Base-by-base conservation (phyloP, 1,140 invertebrate species). In the Adelges cooleyi region DNA sequence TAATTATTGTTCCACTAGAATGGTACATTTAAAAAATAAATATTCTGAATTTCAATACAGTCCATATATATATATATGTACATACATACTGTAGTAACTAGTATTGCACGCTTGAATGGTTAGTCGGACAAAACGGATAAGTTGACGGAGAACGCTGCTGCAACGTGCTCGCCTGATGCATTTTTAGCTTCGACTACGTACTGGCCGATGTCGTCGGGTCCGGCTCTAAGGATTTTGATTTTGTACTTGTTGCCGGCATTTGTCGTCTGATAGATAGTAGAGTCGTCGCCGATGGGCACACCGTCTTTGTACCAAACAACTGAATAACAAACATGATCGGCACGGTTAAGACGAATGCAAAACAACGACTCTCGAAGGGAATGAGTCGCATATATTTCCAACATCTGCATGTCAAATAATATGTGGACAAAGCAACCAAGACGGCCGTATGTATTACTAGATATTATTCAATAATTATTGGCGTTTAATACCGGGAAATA, bases 231-330 rank as follows among this genome's bases (percentile, higher is more conserved):
- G 67, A 96, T 88, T 67, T 80, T 79, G 65, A 84, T 75, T 71
- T 84, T 81, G 69, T 92, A 84, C 69, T 85, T 90, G 52, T 84
- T 84, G 68, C 83, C 85, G 70, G 90, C 85, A 74, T 86, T 84
- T 40, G 82, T 86, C 75, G 92, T 90, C 70, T 84, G 85, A 74
- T 90, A 92, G 74, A 86, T 82, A 38, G 82, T 79, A 48, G 84
- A 86, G 65, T 78, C 77, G 70, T 87, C 86, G 69, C 90, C 82
- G 59, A 92, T 80, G 49, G 85, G 83, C 73, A 93, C 90, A 69
- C 88, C 88, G 77, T 95, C 93, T 77, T 95, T 95, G 69, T 90
- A 76, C 94, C 94, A 97, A 67, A 80, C 80, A 42, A 83, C 81
- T 82, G 70, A 53, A 71, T n/a, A 71, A 69, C 44, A 71, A 65